A percentile compares a stretch with the other conserved stretches of the same genome.
These are phyloP conservation scores for Conus canariensis DNA, from an alignment of 2,888 invertebrate genomes.

Conservation along the genomic window DNA sequence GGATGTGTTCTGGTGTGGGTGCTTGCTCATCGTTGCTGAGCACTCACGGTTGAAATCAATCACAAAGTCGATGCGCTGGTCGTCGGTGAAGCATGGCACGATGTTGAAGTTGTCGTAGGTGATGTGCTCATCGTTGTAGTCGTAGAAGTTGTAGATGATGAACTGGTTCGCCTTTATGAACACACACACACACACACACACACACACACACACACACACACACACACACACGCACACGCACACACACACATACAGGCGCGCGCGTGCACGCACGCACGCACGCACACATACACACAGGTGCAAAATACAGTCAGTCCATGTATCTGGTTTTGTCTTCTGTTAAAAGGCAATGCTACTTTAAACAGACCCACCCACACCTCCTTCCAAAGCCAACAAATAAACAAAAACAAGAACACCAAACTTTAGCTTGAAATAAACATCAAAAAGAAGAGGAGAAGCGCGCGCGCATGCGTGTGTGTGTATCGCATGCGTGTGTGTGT, in stretches of 20 bases:
- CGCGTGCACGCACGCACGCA: background rate
- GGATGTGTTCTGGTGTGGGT: too few relatives aligned
- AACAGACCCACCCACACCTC: too few relatives aligned
- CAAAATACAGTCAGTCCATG: background rate
- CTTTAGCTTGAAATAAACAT: too few relatives aligned
- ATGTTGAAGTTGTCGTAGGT: slow-evolving; percentile 63
- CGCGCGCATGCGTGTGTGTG: too few relatives aligned
- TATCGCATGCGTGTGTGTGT: background rate
- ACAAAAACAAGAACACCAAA: too few relatives aligned
- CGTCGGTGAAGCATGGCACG: slow-evolving; percentile 60
- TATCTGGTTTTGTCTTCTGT: too few relatives aligned
- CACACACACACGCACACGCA: background rate
- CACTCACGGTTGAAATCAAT: slow-evolving; percentile 58
- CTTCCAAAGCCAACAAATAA: too few relatives aligned
- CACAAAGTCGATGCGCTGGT: slow-evolving; percentile 58
- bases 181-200: background rate
- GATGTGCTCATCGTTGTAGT: slow-evolving; percentile 67
- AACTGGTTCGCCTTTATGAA: slow-evolving; percentile 58
- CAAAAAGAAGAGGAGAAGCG: too few relatives aligned
- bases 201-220: background rate
- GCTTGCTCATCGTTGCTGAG: too few relatives aligned
- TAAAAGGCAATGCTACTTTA: too few relatives aligned
- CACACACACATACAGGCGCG: background rate
- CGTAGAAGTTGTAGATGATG: slow-evolving; percentile 66
- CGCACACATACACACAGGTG: background rate